A percentile compares a stretch with the other conserved stretches of the same genome.
phyloP scores from a whole-genome alignment of 2,113 vertebrate species.

The Aegotheles bennettii region DNA sequence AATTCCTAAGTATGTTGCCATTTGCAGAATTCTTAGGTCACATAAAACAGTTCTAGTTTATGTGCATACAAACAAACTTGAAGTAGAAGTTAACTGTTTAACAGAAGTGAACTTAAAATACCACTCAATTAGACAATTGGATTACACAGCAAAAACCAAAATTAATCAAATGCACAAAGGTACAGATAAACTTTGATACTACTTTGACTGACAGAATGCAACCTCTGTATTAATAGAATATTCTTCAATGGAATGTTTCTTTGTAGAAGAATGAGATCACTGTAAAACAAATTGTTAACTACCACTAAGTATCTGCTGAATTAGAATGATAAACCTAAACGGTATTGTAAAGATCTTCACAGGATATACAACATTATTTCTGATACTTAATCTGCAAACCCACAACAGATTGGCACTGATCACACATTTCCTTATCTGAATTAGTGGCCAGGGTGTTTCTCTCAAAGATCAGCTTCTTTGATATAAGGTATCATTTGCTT shows the following conservation, averaged over 20 bases:
- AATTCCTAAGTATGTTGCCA: neutral
- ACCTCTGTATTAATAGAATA: neutral
- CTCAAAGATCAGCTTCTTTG: neutral
- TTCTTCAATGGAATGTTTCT: neutral
- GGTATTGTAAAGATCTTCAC: neutral
- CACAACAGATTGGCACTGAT: neutral
- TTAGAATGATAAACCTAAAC: neutral
- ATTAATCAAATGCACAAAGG: neutral
- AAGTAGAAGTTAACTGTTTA: neutral
- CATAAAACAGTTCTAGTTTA: neutral
- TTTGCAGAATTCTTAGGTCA: neutral
- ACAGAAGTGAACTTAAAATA: neutral
- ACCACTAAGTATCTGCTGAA: neutral
- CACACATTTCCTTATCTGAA: neutral
- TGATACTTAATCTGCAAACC: neutral
- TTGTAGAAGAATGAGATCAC: neutral
- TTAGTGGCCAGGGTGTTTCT: neutral
- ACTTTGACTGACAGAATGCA: neutral
- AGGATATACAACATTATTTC: neutral
- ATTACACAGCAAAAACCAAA: neutral
- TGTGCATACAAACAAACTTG: neutral
- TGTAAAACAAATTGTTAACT: neutral
- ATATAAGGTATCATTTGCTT: neutral
- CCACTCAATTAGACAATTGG: rapidly evolving
- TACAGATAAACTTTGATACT: neutral